Evolutionary conservation across 2,888 invertebrate species (phyloP).

Genomic region (Melinaea marsaeus): DNA sequence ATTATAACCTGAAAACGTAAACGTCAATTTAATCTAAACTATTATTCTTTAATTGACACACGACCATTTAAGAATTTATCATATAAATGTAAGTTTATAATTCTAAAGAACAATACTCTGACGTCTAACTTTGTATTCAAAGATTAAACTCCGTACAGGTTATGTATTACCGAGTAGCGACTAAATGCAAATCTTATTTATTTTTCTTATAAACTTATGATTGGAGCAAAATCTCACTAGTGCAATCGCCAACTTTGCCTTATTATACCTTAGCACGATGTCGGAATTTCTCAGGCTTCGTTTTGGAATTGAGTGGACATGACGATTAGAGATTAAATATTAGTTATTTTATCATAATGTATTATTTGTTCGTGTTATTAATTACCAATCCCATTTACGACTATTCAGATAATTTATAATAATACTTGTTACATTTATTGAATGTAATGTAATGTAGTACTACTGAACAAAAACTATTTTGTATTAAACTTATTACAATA

Average conservation of each 20-base stretch:
- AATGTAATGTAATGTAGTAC: no score
- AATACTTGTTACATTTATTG: no score
- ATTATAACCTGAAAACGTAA: no score
- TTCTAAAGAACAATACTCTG: no score
- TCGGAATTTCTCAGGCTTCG: slow-evolving; percentile 35
- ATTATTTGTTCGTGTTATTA: background rate
- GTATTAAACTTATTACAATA: slow-evolving; percentile 6
- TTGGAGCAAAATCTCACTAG: slow-evolving; percentile 66
- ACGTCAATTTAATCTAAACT: no score
- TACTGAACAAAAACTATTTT: background rate
- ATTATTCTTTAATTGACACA: no score
- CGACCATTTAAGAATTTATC: no score
- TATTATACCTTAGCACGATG: slow-evolving; percentile 55
- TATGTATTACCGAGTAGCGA: slow-evolving; percentile 5
- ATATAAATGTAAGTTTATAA: no score
- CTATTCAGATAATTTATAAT: no score
- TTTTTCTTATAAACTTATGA: slow-evolving; percentile 69
- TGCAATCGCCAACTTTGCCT: slow-evolving; percentile 62
- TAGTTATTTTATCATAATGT: background rate
- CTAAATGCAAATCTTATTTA: slow-evolving; percentile 29
- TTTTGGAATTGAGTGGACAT: slow-evolving; percentile 37
- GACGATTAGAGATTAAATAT: slow-evolving; percentile 3
- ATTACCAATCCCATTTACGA: background rate
- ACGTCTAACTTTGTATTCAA: background rate
- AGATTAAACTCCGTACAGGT: background rate